These are phyloP conservation scores for Sporophila hypoxantha DNA, from an alignment of 2,113 vertebrate species.

Conservation along the genomic window DNA sequence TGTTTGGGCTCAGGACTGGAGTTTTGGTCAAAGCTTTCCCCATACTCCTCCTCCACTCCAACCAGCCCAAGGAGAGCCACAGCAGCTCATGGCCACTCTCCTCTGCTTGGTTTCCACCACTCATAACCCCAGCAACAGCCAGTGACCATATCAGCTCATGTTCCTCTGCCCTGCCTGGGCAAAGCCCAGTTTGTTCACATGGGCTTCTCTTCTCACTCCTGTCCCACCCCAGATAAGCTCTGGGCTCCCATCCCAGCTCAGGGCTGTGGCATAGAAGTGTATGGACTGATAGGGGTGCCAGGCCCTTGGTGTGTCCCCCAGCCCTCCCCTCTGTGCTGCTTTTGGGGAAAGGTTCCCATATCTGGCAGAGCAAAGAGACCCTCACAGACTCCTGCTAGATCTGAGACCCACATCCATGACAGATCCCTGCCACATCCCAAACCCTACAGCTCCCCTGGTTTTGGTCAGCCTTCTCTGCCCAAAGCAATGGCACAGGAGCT, in stretches of 20 bases:
- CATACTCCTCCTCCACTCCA: neutral
- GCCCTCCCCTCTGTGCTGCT: neutral
- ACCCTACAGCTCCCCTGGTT: rapidly evolving
- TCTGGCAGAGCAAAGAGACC: neutral
- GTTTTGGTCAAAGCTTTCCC: neutral
- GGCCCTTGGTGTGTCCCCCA: neutral
- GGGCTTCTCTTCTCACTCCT: neutral
- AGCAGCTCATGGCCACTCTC: neutral
- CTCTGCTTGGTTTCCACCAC: neutral
- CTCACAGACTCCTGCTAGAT: neutral
- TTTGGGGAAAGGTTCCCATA: neutral
- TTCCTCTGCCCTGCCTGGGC: neutral
- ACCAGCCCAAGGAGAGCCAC: neutral
- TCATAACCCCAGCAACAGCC: neutral
- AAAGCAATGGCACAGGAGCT: neutral
- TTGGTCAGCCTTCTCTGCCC: neutral
- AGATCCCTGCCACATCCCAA: neutral
- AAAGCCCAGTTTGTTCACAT: neutral
- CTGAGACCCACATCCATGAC: neutral
- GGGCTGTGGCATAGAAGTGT: neutral
- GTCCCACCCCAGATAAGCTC: neutral
- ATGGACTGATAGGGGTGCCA: neutral
- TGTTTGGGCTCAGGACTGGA: neutral
- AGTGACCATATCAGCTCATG: neutral
- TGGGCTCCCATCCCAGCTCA: neutral